A percentile compares a stretch with the other conserved stretches of the same genome.
phyloP scores from a whole-genome alignment of 2,888 invertebrate species.

The Exocentrus adspersus region DNA sequence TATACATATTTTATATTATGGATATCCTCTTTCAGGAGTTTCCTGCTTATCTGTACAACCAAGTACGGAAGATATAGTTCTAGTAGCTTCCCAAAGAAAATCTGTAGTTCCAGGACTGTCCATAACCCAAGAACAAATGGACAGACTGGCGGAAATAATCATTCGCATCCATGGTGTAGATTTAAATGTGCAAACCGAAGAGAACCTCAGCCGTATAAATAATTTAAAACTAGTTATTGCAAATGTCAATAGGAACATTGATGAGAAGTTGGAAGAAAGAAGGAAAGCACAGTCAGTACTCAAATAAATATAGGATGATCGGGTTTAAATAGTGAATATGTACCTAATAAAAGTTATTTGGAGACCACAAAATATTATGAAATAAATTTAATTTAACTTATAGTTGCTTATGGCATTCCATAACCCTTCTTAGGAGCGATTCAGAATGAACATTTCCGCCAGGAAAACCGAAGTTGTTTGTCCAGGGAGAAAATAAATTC shows the following conservation, averaged over 20 bases:
- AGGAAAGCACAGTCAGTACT: background rate
- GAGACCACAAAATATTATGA: no score
- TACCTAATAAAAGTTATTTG: no score
- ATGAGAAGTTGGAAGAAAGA: constrained; percentile 11
- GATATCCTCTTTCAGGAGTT: background rate
- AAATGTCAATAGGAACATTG: background rate
- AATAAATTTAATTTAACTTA: no score
- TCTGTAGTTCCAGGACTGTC: background rate
- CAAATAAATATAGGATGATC: no score
- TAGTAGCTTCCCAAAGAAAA: background rate
- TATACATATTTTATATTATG: no score
- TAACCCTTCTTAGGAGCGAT: no score
- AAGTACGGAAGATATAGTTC: background rate
- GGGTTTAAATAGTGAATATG: no score
- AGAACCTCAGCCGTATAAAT: background rate
- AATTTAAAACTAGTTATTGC: background rate
- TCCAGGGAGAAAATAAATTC: no score
- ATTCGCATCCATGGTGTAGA: constrained; percentile 15
- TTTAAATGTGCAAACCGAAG: background rate
- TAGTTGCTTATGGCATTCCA: no score
- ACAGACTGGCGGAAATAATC: constrained; percentile 7
- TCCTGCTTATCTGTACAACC: background rate
- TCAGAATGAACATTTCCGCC: no score
- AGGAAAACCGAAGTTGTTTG: no score
- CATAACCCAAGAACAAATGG: constrained; percentile 1